Conservation (phyloP, 2,888 invertebrate species). For the Leucophora obtusa region DNA sequence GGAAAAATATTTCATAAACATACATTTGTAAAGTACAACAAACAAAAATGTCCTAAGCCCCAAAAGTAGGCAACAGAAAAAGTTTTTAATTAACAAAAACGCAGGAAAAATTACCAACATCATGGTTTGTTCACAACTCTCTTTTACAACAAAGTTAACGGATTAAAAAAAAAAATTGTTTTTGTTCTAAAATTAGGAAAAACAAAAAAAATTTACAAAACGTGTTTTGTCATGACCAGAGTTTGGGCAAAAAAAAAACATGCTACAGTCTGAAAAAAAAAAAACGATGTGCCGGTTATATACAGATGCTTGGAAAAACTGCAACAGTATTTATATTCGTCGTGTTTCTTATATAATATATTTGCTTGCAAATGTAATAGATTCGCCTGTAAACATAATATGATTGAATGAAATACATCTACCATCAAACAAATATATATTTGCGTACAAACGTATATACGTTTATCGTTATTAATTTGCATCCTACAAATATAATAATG, state of each 20-base stretch:
- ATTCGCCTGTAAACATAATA: too few species aligned
- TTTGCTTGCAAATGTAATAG: too few species aligned
- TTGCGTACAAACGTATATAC: too few species aligned
- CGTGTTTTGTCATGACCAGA: conserved; percentile 2
- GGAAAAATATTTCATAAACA: conserved; percentile 49
- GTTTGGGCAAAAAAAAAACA: neutral
- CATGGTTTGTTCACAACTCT: neutral
- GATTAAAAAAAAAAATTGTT: neutral
- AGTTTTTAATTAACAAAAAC: conserved; percentile 49
- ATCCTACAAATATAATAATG: too few species aligned
- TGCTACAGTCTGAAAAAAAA: too few species aligned
- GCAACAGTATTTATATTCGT: too few species aligned
- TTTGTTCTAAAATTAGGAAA: neutral
- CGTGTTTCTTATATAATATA: too few species aligned
- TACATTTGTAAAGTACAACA: conserved; percentile 23
- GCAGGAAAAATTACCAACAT: neutral
- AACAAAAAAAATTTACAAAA: neutral
- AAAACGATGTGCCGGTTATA: too few species aligned
- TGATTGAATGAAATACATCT: too few species aligned
- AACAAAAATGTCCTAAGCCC: conserved; percentile 21
- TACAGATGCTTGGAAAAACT: too few species aligned
- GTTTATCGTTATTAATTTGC: too few species aligned
- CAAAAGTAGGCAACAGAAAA: conserved; percentile 50
- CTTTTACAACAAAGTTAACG: neutral
- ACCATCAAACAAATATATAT: too few species aligned